Conservation (phyloP, 2,888 invertebrate species). For the Lordiphosa fenestrarum region DNA sequence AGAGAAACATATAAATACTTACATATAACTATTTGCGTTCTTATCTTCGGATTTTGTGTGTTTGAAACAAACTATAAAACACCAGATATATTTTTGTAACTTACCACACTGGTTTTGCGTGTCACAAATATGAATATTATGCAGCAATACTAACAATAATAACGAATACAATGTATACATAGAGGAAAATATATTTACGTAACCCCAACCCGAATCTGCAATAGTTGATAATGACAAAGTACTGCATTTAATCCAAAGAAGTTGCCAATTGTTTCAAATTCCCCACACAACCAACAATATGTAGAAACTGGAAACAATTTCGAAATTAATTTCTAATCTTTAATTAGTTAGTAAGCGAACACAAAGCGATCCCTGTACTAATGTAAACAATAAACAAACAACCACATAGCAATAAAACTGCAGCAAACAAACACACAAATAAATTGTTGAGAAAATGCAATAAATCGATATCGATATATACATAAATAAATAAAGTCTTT, state of each 20-base stretch:
- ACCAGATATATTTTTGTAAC: constrained; percentile 65
- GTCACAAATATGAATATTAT: constrained; percentile 57
- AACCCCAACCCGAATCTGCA: constrained; percentile 13
- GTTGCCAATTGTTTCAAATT: constrained; percentile 56
- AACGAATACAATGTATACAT: constrained; percentile 33
- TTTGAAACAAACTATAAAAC: constrained; percentile 34
- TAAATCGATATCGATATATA: constrained; percentile 64
- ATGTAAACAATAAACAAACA: constrained; percentile 31
- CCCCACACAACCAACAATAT: constrained; percentile 20
- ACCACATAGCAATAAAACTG: constrained; percentile 34
- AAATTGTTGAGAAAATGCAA: constrained; percentile 63
- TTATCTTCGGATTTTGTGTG: constrained; percentile 43
- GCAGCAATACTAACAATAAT: constrained; percentile 38
- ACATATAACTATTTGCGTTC: constrained; percentile 38
- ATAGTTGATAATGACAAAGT: constrained; percentile 48
- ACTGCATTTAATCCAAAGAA: constrained; percentile 67
- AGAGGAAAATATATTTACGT: constrained; percentile 25
- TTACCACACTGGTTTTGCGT: constrained; percentile 65
- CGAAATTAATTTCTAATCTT: constrained; percentile 55
- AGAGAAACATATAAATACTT: constrained; percentile 21
- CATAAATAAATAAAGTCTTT: constrained; percentile 67
- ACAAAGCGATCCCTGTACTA: constrained; percentile 42
- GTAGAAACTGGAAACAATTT: constrained; percentile 34
- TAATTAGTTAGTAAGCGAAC: constrained; percentile 66
- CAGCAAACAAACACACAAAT: constrained; percentile 31